Conservation (phyloP, 2,113 vertebrate genomes). For the Himantopus leucocephalus region DNA sequence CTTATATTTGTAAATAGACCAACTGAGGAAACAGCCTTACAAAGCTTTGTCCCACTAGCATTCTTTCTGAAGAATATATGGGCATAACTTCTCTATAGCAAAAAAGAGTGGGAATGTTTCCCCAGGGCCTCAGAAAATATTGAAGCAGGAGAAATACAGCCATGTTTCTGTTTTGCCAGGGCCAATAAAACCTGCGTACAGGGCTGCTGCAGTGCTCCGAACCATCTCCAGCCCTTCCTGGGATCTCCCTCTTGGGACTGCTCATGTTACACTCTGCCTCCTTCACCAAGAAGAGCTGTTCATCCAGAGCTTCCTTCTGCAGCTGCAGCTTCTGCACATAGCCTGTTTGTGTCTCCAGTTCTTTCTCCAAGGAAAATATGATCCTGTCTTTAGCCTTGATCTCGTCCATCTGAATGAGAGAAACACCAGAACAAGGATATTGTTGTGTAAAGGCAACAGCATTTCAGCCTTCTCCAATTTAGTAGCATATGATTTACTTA, state of each 20-base stretch:
- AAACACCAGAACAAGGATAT: background rate
- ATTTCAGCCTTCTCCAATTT: background rate
- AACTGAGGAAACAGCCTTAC: background rate
- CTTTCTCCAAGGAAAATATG: slow-evolving; percentile 95
- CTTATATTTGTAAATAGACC: background rate
- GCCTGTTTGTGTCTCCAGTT: slow-evolving; percentile 88
- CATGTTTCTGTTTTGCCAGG: background rate
- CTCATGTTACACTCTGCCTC: slow-evolving; percentile 95
- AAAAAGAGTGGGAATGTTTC: background rate
- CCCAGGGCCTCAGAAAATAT: background rate
- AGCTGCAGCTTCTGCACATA: slow-evolving; percentile 94
- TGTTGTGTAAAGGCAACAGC: background rate
- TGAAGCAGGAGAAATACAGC: background rate
- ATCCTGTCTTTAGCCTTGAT: slow-evolving; percentile 97
- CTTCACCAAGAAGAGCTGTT: slow-evolving; percentile 96
- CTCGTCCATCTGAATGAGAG: slow-evolving; percentile 90
- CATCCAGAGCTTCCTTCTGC: slow-evolving; percentile 96
- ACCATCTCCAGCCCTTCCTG: slow-evolving; percentile 92
- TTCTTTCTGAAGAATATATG: background rate
- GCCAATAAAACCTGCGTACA: slow-evolving; percentile 73
- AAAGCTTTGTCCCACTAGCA: background rate
- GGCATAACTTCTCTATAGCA: background rate
- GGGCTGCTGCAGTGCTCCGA: slow-evolving; percentile 96
- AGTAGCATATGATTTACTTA: background rate
- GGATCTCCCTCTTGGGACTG: slow-evolving; percentile 96